Conservation (phyloP, 2,797 vertebrate genomes). For the Gymnopithys bicolor region DNA sequence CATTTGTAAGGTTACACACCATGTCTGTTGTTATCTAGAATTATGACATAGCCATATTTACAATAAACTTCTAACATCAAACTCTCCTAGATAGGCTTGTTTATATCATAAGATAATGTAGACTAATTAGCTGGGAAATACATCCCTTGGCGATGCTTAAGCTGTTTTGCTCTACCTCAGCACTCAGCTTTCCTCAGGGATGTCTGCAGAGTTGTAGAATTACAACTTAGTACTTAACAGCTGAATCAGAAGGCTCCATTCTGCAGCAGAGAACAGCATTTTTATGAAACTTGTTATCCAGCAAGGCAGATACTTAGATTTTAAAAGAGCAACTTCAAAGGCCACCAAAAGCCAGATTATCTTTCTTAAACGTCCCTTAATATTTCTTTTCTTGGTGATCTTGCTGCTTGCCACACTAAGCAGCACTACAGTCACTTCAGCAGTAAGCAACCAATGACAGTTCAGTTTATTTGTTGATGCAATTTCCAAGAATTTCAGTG, state of each 20-base stretch:
- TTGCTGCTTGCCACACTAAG: background rate
- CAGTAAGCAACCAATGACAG: background rate
- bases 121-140: background rate
- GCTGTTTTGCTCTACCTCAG: background rate
- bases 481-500: background rate
- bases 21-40: background rate
- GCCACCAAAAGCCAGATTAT: background rate
- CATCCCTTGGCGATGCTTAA: background rate
- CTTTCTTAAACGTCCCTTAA: background rate
- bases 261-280: background rate
- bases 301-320: background rate
- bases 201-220: background rate
- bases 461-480: background rate
- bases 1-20: background rate
- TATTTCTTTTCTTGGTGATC: background rate
- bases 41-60: background rate
- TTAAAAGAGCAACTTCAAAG: background rate
- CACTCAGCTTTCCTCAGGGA: background rate
- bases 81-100: background rate
- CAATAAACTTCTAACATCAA: background rate
- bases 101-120: background rate
- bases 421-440: background rate
- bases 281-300: background rate
- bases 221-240: background rate
- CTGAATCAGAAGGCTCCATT: background rate